Percentiles rank a stretch among this genome's conserved stretches.
Conservation (phyloP, 2,113 vertebrate species). For the Delphinapterus leucas region DNA sequence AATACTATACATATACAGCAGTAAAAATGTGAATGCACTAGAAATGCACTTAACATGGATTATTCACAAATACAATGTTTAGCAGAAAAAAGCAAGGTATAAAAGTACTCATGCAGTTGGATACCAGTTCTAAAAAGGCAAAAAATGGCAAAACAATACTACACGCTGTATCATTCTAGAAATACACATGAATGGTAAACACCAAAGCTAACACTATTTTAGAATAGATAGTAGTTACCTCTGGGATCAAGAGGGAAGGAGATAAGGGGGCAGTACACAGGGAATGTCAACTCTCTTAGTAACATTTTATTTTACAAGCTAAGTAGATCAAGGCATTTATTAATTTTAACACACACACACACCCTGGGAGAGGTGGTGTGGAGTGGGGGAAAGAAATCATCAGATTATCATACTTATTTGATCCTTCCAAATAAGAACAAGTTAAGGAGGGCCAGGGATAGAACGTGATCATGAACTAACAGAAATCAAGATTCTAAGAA, state of each 20-base stretch:
- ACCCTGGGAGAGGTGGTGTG: not conserved
- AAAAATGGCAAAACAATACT: not conserved
- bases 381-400: not conserved
- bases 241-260: not conserved
- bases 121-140: not conserved
- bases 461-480: not conserved
- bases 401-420: constrained; percentile 1
- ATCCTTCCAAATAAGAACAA: constrained; percentile 34
- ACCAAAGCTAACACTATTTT: not conserved
- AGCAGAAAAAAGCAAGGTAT: not conserved
- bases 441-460: not conserved
- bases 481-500: constrained; percentile 9
- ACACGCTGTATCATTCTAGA: not conserved
- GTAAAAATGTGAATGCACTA: not conserved
- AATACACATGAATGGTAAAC: not conserved
- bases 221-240: not conserved
- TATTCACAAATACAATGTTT: constrained; percentile 30
- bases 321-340: not conserved
- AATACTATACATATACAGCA: not conserved
- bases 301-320: not conserved
- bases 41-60: not conserved
- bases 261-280: not conserved
- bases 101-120: not conserved
- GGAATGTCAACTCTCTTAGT: not conserved
- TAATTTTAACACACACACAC: not conserved